Evolutionary conservation across 2,888 invertebrate species (phyloP), one percentile per base, ranked within the genome.

Genomic region (Tachystola acroxantha): DNA sequence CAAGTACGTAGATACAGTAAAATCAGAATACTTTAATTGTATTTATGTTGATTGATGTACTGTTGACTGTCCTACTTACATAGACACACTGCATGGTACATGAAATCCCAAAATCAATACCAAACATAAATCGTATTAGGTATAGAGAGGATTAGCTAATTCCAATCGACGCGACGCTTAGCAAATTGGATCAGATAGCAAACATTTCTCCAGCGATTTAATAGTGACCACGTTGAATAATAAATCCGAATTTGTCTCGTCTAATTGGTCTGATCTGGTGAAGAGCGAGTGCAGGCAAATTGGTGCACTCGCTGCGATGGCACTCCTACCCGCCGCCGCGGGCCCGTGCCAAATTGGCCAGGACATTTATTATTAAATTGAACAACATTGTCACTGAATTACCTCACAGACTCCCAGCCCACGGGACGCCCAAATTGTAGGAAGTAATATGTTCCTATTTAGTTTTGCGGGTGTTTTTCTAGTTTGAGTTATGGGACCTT

Each of bases 191-290:
- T 13, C 13, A 24, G n/a, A 24, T n/a, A 24, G 6, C 24, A 13
- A n/a, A 33, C 33, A 16, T 10, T 22, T 26, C 26, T 7, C n/a
- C n/a, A n/a, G n/a, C n/a, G n/a, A 16, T 16, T 16, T 3, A 62
- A 64, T 60, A 45, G 54, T 16, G 16, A 64, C 63, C 59, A 66
- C 64, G 54, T 60, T 64, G 71, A 70, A 71, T 74, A 70, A 68
- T 71, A 74, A 80, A 78, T 71, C 61, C 61, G 63, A 71, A 72
- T 75, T 73, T 68, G 69, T 71, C 68, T 66, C 69, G 53, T 62
- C 70, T 82, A 82, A 81, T 82, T 81, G 81, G 80, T 65, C 65
- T 55, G 64, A 76, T 68, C 70, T 72, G 56, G 44, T 64, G 52
- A 53, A 70, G 70, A 57, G 57, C 64, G 53, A 60, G 64, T 70